Conservation (phyloP, 2,797 vertebrate species). For the Manis javanica region DNA sequence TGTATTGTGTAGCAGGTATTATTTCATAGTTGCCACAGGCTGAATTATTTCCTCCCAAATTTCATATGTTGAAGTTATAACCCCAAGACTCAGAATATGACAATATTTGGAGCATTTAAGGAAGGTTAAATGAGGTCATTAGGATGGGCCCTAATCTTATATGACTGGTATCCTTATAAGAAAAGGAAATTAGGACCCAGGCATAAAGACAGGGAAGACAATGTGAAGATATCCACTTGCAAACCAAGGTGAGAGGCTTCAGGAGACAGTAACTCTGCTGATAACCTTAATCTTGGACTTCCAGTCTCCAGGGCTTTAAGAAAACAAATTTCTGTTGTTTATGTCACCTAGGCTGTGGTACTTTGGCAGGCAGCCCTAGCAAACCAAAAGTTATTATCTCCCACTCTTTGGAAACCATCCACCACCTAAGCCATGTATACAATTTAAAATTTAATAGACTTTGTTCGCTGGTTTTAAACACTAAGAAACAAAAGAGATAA, state of each 20-base stretch:
- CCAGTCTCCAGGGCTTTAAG: neutral
- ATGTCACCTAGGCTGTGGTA: neutral
- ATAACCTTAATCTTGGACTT: neutral
- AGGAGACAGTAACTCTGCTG: neutral
- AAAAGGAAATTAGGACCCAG: neutral
- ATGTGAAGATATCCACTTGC: neutral
- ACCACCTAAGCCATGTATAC: neutral
- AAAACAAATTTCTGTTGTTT: constrained; percentile 35
- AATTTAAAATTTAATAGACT: neutral
- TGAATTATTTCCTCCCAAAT: neutral
- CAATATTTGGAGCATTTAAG: neutral
- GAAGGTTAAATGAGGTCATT: neutral
- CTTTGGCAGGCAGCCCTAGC: neutral
- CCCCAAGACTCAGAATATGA: neutral
- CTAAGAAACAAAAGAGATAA: neutral
- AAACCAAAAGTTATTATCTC: neutral
- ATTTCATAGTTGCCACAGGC: neutral
- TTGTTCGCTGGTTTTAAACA: neutral
- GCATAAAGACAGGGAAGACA: neutral
- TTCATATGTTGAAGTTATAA: neutral
- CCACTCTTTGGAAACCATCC: neutral
- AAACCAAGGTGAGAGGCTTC: neutral
- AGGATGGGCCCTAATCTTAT: neutral
- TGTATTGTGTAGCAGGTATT: neutral
- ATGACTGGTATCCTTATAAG: neutral